Percentiles rank a stretch among this genome's conserved stretches.
Conservation (phyloP, 2,797 vertebrate genomes). For the Anguilla marmorata region DNA sequence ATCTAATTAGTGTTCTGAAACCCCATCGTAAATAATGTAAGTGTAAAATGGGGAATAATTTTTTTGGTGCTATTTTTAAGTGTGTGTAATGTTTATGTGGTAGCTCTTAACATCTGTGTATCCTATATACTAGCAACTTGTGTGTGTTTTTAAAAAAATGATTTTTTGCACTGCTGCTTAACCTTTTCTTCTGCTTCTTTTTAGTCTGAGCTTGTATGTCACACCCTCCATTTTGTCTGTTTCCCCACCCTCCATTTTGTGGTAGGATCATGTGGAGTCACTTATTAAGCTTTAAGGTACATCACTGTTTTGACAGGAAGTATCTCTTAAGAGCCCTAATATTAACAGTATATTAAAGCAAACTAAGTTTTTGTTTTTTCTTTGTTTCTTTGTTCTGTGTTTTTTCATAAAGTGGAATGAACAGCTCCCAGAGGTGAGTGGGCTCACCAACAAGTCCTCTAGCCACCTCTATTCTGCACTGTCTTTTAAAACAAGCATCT, state of each 20-base stretch:
- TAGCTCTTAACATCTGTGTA: background rate
- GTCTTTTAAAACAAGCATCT: background rate
- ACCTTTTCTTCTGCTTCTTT: slow-evolving; percentile 26
- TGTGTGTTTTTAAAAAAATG: background rate
- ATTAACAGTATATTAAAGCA: background rate
- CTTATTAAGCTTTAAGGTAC: slow-evolving; percentile 14
- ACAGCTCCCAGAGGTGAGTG: background rate
- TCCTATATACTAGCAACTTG: background rate
- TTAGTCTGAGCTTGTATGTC: slow-evolving; percentile 9
- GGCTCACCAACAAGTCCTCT: slow-evolving; percentile 9
- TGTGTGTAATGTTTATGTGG: background rate
- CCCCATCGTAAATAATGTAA: background rate
- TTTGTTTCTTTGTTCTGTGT: background rate
- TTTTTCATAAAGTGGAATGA: slow-evolving; percentile 5
- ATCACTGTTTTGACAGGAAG: background rate
- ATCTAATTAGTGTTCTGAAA: background rate
- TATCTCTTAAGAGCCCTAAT: background rate
- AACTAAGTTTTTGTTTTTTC: background rate
- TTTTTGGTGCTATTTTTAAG: background rate
- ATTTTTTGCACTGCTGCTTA: slow-evolving; percentile 13
- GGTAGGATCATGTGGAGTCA: slow-evolving; percentile 23
- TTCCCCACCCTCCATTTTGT: slow-evolving; percentile 45
- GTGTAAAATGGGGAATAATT: background rate
- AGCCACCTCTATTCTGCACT: background rate
- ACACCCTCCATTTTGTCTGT: slow-evolving; percentile 42